Percentiles rank a stretch among this genome's conserved stretches.
Conservation (phyloP, 1,140 invertebrate species). For the Littorina saxatilis region DNA sequence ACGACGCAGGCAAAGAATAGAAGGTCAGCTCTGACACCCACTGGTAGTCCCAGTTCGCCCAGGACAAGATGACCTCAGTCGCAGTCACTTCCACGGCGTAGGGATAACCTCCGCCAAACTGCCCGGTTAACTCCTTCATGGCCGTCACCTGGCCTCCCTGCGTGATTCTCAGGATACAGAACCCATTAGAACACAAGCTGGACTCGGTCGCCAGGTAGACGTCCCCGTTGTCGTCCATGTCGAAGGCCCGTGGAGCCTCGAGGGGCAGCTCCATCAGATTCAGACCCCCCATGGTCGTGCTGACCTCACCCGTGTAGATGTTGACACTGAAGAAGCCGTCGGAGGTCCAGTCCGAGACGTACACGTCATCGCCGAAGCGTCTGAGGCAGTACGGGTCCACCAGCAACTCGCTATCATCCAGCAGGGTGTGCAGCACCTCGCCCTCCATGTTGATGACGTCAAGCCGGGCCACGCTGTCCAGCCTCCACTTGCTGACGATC, state of each 20-base stretch:
- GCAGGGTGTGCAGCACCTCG: not conserved
- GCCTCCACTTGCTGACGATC: not conserved
- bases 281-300: not conserved
- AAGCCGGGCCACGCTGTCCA: not conserved
- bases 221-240: not conserved
- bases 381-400: not conserved
- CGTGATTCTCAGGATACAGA: not conserved
- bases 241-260: not conserved
- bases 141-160: not conserved
- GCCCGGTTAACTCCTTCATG: not conserved
- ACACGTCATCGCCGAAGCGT: conserved; percentile 3
- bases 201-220: not conserved
- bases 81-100: not conserved
- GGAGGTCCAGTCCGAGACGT: not conserved
- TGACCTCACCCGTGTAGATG: not conserved
- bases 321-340: not conserved
- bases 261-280: not conserved
- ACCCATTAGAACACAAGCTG: too few species aligned
- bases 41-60: not conserved
- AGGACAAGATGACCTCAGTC: not conserved
- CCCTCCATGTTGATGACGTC: conserved; percentile 1
- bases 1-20: not conserved
- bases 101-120: not conserved
- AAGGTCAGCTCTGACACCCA: not conserved
- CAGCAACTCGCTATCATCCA: not conserved